Evolutionary conservation across 2,797 vertebrate genomes (phyloP), one percentile per base, ranked within the genome.

Genomic region (Podargus strigoides): DNA sequence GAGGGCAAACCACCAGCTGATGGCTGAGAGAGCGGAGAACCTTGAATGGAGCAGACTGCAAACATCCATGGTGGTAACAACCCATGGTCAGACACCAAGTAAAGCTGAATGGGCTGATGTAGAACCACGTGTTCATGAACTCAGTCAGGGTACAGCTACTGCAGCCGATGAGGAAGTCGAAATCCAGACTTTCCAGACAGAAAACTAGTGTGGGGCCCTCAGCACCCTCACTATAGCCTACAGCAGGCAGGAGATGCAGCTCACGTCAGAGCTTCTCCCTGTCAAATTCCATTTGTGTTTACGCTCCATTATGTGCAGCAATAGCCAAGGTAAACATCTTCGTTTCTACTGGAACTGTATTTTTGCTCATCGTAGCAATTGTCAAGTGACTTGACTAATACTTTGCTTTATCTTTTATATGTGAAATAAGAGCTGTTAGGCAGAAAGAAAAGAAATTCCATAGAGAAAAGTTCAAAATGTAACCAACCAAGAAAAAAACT

Each of bases 51-150:
- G 23, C n/a, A 74, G 36, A 34, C 50, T 66, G 34, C 55, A 67
- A 73, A 58, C 14, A 74, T 6, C 4, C 30, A 4, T 1, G 14
- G 64, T 24, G 34, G 34, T 37, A 81, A 49, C 47, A 77, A 18
- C 12, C 26, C 3, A 0, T 0, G 1, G 6, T 24, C 21, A 12
- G n/a, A 39, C 36, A 55, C 4, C 0, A 6, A 26, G 52, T 17
- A 41, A 67, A 67, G 23, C 21, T 13, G 16, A 70, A 53, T 4
- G 21, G 22, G 32, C 26, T 72, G 44, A 64, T 19, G 26, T 15
- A 79, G 24, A 64, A n/a, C n/a, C n/a, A n/a, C n/a, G n/a, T n/a
- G n/a, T n/a, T n/a, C n/a, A n/a, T n/a, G n/a, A n/a, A n/a, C n/a
- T n/a, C n/a, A n/a, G n/a, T n/a, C n/a, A n/a, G n/a, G n/a, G n/a